Conservation (phyloP, 2,113 vertebrate genomes). For the Tor tambroides region DNA sequence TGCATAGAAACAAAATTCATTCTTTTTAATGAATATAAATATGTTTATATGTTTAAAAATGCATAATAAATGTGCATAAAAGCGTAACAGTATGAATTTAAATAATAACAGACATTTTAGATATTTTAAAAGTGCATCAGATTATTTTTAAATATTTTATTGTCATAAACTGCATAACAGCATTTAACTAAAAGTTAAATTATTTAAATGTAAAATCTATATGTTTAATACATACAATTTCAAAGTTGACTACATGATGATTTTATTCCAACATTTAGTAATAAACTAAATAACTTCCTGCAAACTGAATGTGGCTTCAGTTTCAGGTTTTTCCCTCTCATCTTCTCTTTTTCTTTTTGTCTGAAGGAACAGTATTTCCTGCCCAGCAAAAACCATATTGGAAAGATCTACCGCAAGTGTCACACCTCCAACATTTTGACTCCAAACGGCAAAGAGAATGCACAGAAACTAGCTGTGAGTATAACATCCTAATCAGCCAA, state of each 20-base stretch:
- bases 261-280: background rate
- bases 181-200: background rate
- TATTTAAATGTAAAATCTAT: background rate
- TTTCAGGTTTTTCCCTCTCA: background rate
- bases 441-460: slow-evolving; percentile 81
- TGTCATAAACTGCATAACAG: background rate
- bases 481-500: background rate
- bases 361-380: slow-evolving; percentile 76
- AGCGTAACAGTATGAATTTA: background rate
- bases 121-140: too few species aligned
- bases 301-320: background rate
- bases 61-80: background rate
- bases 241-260: background rate
- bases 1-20: too few species aligned
- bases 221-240: background rate
- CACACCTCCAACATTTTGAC: slow-evolving; percentile 80
- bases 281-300: background rate
- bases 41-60: background rate
- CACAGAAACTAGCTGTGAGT: slow-evolving; percentile 79
- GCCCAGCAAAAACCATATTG: slow-evolving; percentile 75
- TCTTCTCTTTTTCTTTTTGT: background rate
- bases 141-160: too few species aligned
- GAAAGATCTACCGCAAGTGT: slow-evolving; percentile 73
- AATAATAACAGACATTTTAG: too few species aligned
- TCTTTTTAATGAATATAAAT: too few species aligned